Base-by-base conservation (phyloP, 2,113 vertebrate genomes). In the Baryphthengus martii region DNA sequence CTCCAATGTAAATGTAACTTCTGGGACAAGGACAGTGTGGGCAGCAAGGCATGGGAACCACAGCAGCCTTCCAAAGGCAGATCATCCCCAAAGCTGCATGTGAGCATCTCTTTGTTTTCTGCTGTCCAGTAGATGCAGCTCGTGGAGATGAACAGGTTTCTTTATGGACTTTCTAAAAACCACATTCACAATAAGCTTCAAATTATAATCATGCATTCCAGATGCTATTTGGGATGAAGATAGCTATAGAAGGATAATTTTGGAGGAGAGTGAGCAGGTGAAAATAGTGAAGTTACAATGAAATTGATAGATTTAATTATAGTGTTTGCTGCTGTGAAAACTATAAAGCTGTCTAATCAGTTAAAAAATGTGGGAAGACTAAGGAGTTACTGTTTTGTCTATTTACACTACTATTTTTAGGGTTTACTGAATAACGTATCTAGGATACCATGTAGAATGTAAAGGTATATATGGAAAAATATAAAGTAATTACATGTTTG, bases 281-380 rank as follows among this genome's bases (percentile, higher is more conserved):
- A 94, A 82, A 77, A 72, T 31, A 72, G 35, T 37, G 61, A 90
- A 72, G 33, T 66, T 92, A 40, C 79, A 89, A 90, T 88, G 63
- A 79, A 91, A 95, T 76, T 71, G 76, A 87, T 91, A 80, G 88
- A 65, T 44, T 72, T 95, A 93, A 95, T 90, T 87, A 91, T 29
- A 87, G 45, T 50, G 59, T 95, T 93, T 87, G 29, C 88, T 90
- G 76, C 58, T 90, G 37, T 79, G 76, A 84, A 82, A 86, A 33
- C 47, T 79, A 10, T 67, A 91, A 75, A 88, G 56, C 53, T 81
- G 50, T 76, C 49, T 95, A 82, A 90, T 92, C 59, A 76, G 76
- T 75, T 85, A 71, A 94, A 89, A 94, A 85, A 83, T 75, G 72
- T 90, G 79, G 72, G 44, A 91, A 91, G 83, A 83, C 21, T 42